Percentiles rank a stretch among this genome's conserved stretches.
These are phyloP conservation scores for Odocoileus virginianus DNA, from an alignment of 2,113 vertebrate species.

Conservation along the genomic window DNA sequence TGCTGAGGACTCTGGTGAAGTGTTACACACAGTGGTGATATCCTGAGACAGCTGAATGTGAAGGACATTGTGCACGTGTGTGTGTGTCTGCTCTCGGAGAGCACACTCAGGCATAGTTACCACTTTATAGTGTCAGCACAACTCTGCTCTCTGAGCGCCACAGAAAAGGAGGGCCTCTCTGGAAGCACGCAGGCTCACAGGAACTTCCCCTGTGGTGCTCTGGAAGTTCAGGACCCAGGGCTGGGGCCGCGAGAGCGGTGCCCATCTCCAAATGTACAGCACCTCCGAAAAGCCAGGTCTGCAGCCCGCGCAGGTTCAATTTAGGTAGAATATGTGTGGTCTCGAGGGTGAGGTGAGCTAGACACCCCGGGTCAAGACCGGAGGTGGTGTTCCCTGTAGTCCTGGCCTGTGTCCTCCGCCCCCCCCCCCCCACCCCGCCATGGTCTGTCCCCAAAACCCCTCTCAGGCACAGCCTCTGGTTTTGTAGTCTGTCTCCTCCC, in stretches of 20 bases:
- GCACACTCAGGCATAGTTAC: fast-evolving
- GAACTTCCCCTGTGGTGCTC: neutral
- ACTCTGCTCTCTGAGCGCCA: neutral
- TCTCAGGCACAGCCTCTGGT: neutral
- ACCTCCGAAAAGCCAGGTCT: too few species aligned
- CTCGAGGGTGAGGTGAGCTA: neutral
- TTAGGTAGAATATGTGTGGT: neutral
- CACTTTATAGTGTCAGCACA: neutral
- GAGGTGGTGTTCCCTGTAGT: fast-evolving
- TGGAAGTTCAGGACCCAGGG: neutral
- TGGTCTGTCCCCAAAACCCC: too few species aligned
- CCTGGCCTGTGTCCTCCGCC: fast-evolving
- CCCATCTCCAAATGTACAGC: neutral
- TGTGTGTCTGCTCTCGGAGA: neutral
- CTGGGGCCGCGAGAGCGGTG: fast-evolving
- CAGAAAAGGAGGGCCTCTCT: neutral
- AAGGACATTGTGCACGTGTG: too few species aligned
- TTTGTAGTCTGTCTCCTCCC: too few species aligned
- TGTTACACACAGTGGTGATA: neutral
- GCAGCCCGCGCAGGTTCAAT: neutral
- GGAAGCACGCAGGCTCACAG: fast-evolving
- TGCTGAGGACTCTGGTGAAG: neutral
- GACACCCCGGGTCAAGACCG: fast-evolving
- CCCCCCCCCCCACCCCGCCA: fast-evolving
- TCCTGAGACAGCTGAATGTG: neutral